These are phyloP conservation scores for Pelecanoides urinatrix DNA, from an alignment of 2,113 vertebrate species.

Conservation along the genomic window DNA sequence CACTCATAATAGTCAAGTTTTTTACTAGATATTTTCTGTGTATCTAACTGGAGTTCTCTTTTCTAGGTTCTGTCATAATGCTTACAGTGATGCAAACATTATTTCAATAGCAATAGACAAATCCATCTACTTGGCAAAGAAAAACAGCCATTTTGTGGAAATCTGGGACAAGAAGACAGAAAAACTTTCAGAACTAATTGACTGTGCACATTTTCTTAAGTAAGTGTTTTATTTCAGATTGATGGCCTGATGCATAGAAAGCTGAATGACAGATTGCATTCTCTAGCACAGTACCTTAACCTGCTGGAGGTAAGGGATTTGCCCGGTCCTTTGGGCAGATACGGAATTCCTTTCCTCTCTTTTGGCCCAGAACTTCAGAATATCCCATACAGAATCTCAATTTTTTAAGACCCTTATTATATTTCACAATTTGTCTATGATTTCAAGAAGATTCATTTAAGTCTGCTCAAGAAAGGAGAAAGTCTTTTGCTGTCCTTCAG, in stretches of 20 bases:
- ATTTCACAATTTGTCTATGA: background rate
- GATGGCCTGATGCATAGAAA: background rate
- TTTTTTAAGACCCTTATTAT: background rate
- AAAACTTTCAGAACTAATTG: constrained; percentile 85
- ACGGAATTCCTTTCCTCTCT: background rate
- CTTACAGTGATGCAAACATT: constrained; percentile 83
- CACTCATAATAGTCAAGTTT: background rate
- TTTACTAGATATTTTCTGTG: background rate
- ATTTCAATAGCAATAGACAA: constrained; percentile 89
- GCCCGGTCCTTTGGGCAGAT: background rate
- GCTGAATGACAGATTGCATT: background rate
- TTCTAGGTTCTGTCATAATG: constrained; percentile 76
- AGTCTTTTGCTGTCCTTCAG: background rate
- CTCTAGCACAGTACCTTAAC: background rate
- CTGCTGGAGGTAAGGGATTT: background rate
- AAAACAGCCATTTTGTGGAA: constrained; percentile 85
- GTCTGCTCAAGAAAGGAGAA: background rate
- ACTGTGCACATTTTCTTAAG: constrained; percentile 88
- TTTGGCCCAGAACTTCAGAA: background rate
- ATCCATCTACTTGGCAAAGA: constrained; percentile 88
- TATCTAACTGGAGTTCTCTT: background rate
- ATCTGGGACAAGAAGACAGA: constrained; percentile 93
- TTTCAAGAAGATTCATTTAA: background rate
- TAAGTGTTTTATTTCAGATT: constrained; percentile 52
- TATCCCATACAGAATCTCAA: background rate